Base-by-base conservation (phyloP, 2,113 vertebrate species). In the Xerus inauris region DNA sequence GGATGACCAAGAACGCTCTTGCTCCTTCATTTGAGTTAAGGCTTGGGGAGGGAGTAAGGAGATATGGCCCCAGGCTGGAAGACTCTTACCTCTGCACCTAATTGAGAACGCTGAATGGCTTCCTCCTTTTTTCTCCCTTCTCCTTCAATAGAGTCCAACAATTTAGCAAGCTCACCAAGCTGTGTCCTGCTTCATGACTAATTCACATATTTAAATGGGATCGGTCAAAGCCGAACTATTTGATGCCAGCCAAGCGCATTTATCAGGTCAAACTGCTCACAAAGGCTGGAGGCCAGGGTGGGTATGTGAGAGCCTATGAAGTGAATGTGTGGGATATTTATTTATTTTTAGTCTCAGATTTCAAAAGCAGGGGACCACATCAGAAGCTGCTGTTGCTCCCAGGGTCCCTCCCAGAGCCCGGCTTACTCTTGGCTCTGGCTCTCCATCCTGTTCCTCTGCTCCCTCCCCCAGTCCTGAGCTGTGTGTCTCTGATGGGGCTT, bases 151-250 rank as follows among this genome's bases (percentile, higher is more conserved):
- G 98, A 99, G 98, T 98, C 98, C 98, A 97, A 90, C 98, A 98
- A 97, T 99, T 99, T 98, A 99, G 98, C 98, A 98, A 99, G 98
- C 99, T 99, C 98, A 98, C 98, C 99, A 99, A 98, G 98, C 99
- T 98, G 98, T 98, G 99, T 99, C 99, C 98, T 98, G 98, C 99
- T 99, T 99, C 99, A 99, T 99, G 99, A 99, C 99, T 99, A 99
- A 99, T 99, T 99, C 99, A 99, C 99, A 98, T 99, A 99, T 99
- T 99, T 99, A 99, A 99, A 99, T 99, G 96, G 98, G 98, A 98
- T 97, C 98, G 98, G 99, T 98, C 99, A 99, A 99, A 99, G 99
- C 98, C 90, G 92, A 98, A 98, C 99, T 98, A 99, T 99, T 99
- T 99, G 99, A 98, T 99, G 98, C 98, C 99, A 99, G 99, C 99